Percentiles rank a stretch among this genome's conserved stretches.
Evolutionary conservation across 1,140 invertebrate species (phyloP).

Genomic region (Elysia chlorotica): DNA sequence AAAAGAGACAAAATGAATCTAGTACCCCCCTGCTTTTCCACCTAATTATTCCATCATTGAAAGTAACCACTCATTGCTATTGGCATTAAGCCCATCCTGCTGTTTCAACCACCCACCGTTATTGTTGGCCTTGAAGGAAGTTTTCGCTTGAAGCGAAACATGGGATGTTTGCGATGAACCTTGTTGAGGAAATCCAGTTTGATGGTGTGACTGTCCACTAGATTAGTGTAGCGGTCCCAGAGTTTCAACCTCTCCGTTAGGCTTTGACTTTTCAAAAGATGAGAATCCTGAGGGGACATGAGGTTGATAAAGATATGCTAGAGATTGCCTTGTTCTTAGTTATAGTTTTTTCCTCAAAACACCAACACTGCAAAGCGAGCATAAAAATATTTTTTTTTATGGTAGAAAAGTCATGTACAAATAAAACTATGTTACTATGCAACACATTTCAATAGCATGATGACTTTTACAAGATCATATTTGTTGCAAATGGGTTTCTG

Average conservation of each 20-base stretch:
- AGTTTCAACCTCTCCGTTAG: conserved; percentile 82
- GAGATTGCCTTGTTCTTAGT: neutral
- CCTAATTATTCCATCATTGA: no score
- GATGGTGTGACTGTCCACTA: conserved; percentile 82
- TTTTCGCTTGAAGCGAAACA: conserved; percentile 70
- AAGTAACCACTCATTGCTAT: no score
- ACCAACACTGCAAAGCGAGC: no score
- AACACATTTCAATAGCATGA: no score
- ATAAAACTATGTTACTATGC: no score
- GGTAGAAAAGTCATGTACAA: no score
- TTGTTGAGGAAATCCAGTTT: conserved; percentile 85
- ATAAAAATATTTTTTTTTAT: neutral
- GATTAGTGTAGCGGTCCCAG: conserved; percentile 81
- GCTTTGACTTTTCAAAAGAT: conserved; percentile 78
- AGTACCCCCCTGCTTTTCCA: no score
- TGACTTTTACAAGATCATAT: no score
- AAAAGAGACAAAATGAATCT: no score
- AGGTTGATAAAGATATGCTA: neutral
- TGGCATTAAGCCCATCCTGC: no score
- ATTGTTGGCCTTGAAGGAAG: conserved; percentile 52
- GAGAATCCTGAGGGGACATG: conserved; percentile 71
- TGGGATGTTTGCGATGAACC: conserved; percentile 74
- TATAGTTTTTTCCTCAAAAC: neutral
- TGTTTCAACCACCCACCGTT: conserved; percentile 46
- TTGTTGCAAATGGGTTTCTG: no score